Base-by-base conservation (phyloP, 2,797 vertebrate species). In the Typhlichthys eigenmanni region DNA sequence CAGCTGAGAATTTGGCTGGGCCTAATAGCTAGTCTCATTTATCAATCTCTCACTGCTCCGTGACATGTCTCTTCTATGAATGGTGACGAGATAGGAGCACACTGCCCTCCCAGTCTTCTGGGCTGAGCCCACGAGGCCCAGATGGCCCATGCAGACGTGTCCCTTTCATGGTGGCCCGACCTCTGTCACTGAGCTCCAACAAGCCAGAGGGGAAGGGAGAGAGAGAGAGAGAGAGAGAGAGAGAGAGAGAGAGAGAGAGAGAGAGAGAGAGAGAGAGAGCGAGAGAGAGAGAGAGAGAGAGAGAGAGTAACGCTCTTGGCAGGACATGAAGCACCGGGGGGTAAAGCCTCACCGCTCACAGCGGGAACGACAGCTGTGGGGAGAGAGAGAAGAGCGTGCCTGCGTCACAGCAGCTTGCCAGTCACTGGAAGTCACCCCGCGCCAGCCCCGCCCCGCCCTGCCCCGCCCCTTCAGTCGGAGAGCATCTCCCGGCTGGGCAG, bases 311-410 rank as follows among this genome's bases (percentile, higher is more conserved):
- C 85, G 87, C 79, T 75, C 76, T 91, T 92, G 92, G 92, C 90
- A 90, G 81, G 69, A 91, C 88, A 91, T 90, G 85, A 91, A 90
- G 86, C 81, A 76, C 46, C 24, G 53, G 63, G 75, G 63, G 75
- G 71, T 13, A 77, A 87, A 85, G 81, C 74, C 85, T 84, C 82
- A 76, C 75, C 59, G 58, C 75, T 76, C 69, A 75, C 76, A 78
- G 72, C 79, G n/a, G 72, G 74, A 84, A 87, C 88, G 88, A 88
- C 92, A 93, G 92, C 90, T 92, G 90, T 85, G 75, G 53, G 66
- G 71, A 74, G 76, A 76, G 85, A 85, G 76, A 78, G 85, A 85
- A 76, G 85, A 79, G 85, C 84, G 63, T 78, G 85, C 84, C 80
- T 79, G 72, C 82, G 82, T 85, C 75, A 89, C 81, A 70, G 80